Conservation (phyloP, 2,113 vertebrate genomes). For the Callionymus lyra region DNA sequence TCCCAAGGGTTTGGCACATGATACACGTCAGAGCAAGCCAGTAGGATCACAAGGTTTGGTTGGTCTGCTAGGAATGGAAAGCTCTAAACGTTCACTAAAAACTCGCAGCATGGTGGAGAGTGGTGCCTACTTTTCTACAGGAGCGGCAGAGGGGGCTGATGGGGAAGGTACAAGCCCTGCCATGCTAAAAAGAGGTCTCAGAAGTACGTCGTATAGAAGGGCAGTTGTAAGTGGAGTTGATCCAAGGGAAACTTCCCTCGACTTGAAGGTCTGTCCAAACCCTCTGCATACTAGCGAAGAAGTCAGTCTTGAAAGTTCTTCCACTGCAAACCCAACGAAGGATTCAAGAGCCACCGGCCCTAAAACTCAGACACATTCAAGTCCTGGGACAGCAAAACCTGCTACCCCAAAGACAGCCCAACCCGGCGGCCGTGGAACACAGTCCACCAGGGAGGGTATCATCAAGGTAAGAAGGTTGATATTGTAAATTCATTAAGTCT, state of each 20-base stretch:
- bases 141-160: slow-evolving; percentile 47
- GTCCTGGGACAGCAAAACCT: no score
- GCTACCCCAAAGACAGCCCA: slow-evolving; percentile 13
- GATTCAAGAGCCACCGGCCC: slow-evolving; percentile 2
- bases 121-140: slow-evolving; percentile 49
- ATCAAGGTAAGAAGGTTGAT: slow-evolving; percentile 2
- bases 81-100: slow-evolving; percentile 60
- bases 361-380: no score
- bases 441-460: background rate
- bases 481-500: no score
- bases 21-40: slow-evolving; percentile 48
- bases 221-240: slow-evolving; percentile 85
- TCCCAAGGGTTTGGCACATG: slow-evolving; percentile 74
- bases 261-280: slow-evolving; percentile 48
- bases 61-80: slow-evolving; percentile 58
- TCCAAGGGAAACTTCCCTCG: slow-evolving; percentile 54
- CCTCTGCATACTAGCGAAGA: slow-evolving; percentile 66
- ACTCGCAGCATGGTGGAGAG: slow-evolving; percentile 81
- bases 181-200: slow-evolving; percentile 70
- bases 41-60: slow-evolving; percentile 27
- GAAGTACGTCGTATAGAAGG: slow-evolving; percentile 89
- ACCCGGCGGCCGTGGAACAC: background rate
- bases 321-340: slow-evolving; percentile 2
- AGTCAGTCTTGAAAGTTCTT: slow-evolving; percentile 10
- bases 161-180: slow-evolving; percentile 67